Percentiles rank a stretch among this genome's conserved stretches.
These are phyloP conservation scores for Drosophila leontia DNA, from an alignment of 1,140 invertebrate genomes.

Conservation along the genomic window DNA sequence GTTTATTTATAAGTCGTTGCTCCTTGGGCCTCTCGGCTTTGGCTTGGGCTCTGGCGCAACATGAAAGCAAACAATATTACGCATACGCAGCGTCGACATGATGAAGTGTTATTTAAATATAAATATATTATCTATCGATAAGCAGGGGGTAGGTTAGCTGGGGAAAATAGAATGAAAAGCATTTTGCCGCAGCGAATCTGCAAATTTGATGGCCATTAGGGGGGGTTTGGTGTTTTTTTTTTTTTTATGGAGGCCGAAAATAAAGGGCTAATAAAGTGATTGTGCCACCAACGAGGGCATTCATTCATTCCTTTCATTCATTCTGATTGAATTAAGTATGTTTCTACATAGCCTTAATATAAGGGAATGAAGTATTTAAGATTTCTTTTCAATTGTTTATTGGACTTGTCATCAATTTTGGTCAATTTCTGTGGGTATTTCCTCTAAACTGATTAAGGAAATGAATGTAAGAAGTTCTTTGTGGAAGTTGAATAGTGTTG, in stretches of 20 bases:
- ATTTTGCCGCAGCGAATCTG: slow-evolving; percentile 74
- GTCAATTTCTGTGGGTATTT: neutral
- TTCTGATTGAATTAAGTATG: slow-evolving; percentile 38
- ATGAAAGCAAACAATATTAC: slow-evolving; percentile 80
- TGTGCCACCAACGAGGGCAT: slow-evolving; percentile 6
- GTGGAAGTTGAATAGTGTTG: too few relatives aligned
- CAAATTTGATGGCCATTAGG: slow-evolving; percentile 71
- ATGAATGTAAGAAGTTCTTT: neutral
- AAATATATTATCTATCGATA: slow-evolving; percentile 82
- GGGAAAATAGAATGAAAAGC: slow-evolving; percentile 54
- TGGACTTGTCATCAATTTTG: neutral
- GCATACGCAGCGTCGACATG: slow-evolving; percentile 75
- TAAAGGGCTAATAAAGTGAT: slow-evolving; percentile 44
- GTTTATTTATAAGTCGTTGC: slow-evolving; percentile 73
- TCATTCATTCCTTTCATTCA: slow-evolving; percentile 5
- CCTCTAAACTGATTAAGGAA: neutral
- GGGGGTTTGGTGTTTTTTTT: slow-evolving; percentile 45
- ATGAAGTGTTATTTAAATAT: slow-evolving; percentile 83
- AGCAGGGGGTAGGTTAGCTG: slow-evolving; percentile 42
- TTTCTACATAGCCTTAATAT: neutral
- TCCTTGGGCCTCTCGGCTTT: slow-evolving; percentile 12
- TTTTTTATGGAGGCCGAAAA: slow-evolving; percentile 54
- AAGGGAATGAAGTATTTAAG: neutral
- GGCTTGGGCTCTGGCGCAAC: slow-evolving; percentile 25
- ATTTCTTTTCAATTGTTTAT: slow-evolving; percentile 6